phyloP scores from a whole-genome alignment of 2,888 invertebrate species.

The Tridacna gigas region DNA sequence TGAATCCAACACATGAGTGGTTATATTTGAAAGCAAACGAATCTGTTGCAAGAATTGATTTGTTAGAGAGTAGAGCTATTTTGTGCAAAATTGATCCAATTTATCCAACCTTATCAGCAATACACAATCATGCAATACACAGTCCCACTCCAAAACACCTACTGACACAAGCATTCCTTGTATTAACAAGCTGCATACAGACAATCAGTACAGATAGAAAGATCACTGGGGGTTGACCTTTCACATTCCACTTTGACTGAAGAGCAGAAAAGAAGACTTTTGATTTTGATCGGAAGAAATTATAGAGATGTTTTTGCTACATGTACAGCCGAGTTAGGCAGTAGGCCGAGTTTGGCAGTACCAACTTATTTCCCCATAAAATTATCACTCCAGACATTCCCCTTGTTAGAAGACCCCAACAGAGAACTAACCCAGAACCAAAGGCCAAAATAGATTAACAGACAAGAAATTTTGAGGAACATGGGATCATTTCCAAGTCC shows the following conservation, averaged over 20 bases:
- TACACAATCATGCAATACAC: no score
- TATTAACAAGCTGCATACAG: no score
- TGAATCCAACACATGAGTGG: slow-evolving; percentile 48
- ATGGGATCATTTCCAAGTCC: slow-evolving; percentile 57
- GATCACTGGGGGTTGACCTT: slow-evolving; percentile 35
- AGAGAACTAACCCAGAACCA: slow-evolving; percentile 41
- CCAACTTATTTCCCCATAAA: slow-evolving; percentile 48
- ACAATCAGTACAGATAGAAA: no score
- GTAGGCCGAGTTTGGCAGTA: no score
- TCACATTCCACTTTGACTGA: slow-evolving; percentile 35
- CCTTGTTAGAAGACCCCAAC: slow-evolving; percentile 42
- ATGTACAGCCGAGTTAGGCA: slow-evolving; percentile 53
- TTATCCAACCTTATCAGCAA: no score
- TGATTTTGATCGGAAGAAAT: slow-evolving; percentile 46
- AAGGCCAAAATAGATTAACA: slow-evolving; percentile 51
- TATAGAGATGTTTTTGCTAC: slow-evolving; percentile 60
- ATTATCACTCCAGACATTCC: slow-evolving; percentile 27
- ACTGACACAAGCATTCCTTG: no score
- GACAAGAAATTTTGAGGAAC: slow-evolving; percentile 49
- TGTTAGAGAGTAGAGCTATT: slow-evolving; percentile 8
- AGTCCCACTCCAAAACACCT: no score
- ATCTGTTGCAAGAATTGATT: slow-evolving; percentile 40
- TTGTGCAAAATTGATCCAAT: slow-evolving; percentile 3
- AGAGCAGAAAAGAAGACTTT: slow-evolving; percentile 30
- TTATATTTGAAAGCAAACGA: slow-evolving; percentile 40